These are phyloP conservation scores for Adrianichthys oophorus DNA, from an alignment of 2,797 vertebrate species.

Conservation along the genomic window DNA sequence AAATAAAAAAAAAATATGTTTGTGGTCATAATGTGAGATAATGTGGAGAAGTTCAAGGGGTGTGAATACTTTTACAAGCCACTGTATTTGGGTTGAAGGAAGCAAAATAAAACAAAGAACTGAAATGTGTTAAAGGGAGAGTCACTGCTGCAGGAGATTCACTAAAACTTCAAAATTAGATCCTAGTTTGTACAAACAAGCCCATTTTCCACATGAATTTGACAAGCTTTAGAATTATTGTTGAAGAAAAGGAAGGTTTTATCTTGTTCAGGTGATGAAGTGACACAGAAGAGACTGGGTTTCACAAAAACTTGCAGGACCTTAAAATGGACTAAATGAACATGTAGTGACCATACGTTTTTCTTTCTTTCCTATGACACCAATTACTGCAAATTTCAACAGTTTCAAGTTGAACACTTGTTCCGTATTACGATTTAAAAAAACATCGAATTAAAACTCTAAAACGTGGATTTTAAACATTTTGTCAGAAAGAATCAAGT, in stretches of 20 bases:
- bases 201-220: constrained; percentile 21
- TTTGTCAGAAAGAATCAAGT: not conserved
- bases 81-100: too few species aligned
- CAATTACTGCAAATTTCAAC: constrained; percentile 37
- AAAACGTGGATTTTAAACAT: constrained; percentile 15
- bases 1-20: too few species aligned
- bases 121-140: too few species aligned
- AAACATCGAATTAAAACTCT: constrained; percentile 21
- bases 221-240: constrained; percentile 3
- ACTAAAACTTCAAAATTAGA: constrained; percentile 65
- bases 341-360: constrained; percentile 13
- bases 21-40: too few species aligned
- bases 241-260: not conserved
- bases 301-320: constrained; percentile 17
- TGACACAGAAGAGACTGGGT: constrained; percentile 17
- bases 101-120: too few species aligned
- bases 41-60: too few species aligned
- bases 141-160: constrained; percentile 30
- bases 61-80: too few species aligned
- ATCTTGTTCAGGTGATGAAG: constrained; percentile 35
- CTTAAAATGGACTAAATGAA: constrained; percentile 32
- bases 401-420: constrained; percentile 22
- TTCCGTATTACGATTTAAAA: too few species aligned
- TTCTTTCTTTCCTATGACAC: constrained; percentile 31
- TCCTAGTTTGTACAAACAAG: constrained; percentile 55